A percentile compares a stretch with the other conserved stretches of the same genome.
These are phyloP conservation scores for Physella acuta DNA, from an alignment of 1,140 invertebrate genomes.

Conservation along the genomic window DNA sequence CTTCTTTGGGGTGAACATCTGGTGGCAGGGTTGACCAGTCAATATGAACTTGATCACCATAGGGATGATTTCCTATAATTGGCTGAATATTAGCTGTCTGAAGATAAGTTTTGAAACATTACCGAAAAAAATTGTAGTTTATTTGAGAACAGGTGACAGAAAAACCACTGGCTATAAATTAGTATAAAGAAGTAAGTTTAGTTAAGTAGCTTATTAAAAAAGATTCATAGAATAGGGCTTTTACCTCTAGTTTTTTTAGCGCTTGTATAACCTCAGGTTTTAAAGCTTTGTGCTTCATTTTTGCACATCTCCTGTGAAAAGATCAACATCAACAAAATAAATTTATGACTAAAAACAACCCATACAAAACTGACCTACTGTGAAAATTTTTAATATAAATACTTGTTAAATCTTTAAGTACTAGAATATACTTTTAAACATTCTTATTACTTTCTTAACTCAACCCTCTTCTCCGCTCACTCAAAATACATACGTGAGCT, in stretches of 20 bases:
- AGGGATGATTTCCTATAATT: constrained; percentile 37
- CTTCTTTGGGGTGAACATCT: constrained; percentile 73
- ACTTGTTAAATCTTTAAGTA: no score
- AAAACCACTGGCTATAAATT: no score
- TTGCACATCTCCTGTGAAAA: constrained; percentile 36
- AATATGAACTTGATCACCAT: constrained; percentile 40
- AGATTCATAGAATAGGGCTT: neutral
- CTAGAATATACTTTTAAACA: neutral
- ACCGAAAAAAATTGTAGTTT: no score
- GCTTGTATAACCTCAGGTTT: constrained; percentile 46
- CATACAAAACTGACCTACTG: no score
- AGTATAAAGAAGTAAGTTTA: no score
- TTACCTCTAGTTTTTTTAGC: constrained; percentile 42
- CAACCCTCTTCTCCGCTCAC: neutral
- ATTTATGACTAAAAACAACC: no score
- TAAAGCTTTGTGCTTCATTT: constrained; percentile 41
- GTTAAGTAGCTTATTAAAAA: neutral
- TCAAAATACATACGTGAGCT: constrained; percentile 27
- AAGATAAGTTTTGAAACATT: no score
- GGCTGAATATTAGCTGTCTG: constrained; percentile 37
- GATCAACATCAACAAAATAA: constrained; percentile 3
- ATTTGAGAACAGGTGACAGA: no score
- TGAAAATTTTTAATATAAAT: no score
- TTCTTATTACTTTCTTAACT: neutral
- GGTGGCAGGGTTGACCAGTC: constrained; percentile 70